phyloP scores from a whole-genome alignment of 2,113 vertebrate genomes.

The Microcebus tavaratra region DNA sequence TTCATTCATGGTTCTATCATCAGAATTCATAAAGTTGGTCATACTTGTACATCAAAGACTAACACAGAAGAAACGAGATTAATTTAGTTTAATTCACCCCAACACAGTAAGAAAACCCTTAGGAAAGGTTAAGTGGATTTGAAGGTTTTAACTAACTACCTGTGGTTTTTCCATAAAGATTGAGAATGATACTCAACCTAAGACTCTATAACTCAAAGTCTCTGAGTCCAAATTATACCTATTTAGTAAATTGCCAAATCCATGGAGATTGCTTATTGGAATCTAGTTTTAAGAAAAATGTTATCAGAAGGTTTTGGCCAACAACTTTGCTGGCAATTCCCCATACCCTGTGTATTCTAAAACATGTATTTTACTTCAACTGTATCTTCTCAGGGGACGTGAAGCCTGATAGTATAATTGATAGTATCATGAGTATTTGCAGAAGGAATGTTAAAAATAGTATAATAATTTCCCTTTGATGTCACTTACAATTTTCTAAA shows the following conservation, averaged over 20 bases:
- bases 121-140: not conserved
- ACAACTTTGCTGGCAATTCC: not conserved
- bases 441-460: not conserved
- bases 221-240: not conserved
- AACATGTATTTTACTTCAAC: not conserved
- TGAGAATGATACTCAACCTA: not conserved
- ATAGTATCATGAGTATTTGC: not conserved
- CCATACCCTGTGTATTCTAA: not conserved
- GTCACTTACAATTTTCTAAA: not conserved
- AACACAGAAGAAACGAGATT: not conserved
- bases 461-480: not conserved
- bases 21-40: too few relatives aligned
- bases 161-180: not conserved
- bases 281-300: not conserved
- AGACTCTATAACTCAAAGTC: not conserved
- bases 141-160: not conserved
- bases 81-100: not conserved
- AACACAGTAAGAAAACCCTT: not conserved
- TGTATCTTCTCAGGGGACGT: not conserved
- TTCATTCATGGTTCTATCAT: not conserved
- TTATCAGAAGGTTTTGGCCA: not conserved
- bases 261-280: not conserved
- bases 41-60: not conserved
- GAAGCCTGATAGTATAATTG: not conserved
- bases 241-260: not conserved